Evolutionary conservation across 2,888 invertebrate genomes (phyloP).

Genomic region (Drosophila pegasa): DNA sequence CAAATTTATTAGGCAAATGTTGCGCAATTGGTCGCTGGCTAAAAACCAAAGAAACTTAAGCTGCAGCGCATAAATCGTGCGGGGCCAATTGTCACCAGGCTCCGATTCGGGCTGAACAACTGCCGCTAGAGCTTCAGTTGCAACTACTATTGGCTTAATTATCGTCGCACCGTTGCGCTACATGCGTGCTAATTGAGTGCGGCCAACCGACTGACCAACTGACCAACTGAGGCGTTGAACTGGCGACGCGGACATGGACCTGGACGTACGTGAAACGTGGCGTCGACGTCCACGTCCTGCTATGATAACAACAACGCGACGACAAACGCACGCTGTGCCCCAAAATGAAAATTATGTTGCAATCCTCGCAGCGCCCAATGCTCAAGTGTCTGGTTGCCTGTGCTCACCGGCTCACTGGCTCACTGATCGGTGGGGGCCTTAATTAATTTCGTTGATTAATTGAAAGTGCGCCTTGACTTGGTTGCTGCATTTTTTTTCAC

Average conservation of each 20-base stretch:
- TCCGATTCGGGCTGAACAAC: conserved; percentile 7
- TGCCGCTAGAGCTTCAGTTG: conserved; percentile 11
- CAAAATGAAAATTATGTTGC: conserved; percentile 77
- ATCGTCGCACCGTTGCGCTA: conserved; percentile 73
- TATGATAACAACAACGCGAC: conserved; percentile 76
- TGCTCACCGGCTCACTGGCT: conserved; percentile 43
- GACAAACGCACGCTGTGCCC: conserved; percentile 77
- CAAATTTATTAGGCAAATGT: conserved; percentile 73
- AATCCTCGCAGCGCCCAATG: conserved; percentile 46
- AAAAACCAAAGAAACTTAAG: conserved; percentile 1
- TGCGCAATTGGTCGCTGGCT: conserved; percentile 58
- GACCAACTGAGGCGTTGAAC: conserved; percentile 58
- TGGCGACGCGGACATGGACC: conserved; percentile 50
- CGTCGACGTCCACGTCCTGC: conserved; percentile 54
- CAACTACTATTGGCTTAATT: conserved; percentile 59
- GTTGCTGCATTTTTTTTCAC: conserved; percentile 3
- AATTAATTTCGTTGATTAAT: conserved; percentile 81
- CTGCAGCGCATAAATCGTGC: conserved; percentile 63
- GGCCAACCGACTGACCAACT: conserved; percentile 34
- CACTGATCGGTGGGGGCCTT: conserved; percentile 55
- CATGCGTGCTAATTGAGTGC: conserved; percentile 82
- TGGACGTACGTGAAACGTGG: conserved; percentile 39
- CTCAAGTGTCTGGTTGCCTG: conserved; percentile 44
- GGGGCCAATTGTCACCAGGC: conserved; percentile 70
- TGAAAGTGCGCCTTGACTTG: conserved; percentile 70